A percentile compares a stretch with the other conserved stretches of the same genome.
phyloP scores from a whole-genome alignment of 2,113 vertebrate species.

The Xyliphius kryptos region DNA sequence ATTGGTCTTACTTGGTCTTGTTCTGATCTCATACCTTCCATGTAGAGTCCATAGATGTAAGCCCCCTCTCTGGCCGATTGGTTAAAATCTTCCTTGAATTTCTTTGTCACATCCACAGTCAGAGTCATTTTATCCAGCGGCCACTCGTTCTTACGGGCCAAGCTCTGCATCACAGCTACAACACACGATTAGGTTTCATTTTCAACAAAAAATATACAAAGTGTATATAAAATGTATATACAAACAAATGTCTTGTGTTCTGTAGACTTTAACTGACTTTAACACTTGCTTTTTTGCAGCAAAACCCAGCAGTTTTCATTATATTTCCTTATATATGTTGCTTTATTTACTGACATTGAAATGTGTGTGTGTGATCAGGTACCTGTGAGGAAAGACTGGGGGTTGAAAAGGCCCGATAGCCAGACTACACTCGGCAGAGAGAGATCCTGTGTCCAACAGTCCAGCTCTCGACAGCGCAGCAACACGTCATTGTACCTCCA shows the following conservation, averaged over 20 bases:
- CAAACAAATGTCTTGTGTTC: too few species aligned
- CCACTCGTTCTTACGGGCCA: slow-evolving; percentile 75
- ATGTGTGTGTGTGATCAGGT: too few species aligned
- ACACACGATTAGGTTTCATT: too few species aligned
- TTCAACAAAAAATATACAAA: too few species aligned
- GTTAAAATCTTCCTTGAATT: slow-evolving; percentile 73
- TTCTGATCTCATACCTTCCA: slow-evolving; percentile 65
- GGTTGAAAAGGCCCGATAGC: slow-evolving; percentile 89
- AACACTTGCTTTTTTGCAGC: too few species aligned
- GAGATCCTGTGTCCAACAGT: slow-evolving; percentile 75
- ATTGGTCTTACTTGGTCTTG: too few species aligned
- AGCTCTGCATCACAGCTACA: slow-evolving; percentile 65
- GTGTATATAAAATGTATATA: too few species aligned
- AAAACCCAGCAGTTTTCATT: too few species aligned
- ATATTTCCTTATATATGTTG: neutral
- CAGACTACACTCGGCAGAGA: slow-evolving; percentile 81
- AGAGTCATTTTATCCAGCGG: slow-evolving; percentile 70
- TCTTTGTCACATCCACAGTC: slow-evolving; percentile 64
- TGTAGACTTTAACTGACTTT: too few species aligned
- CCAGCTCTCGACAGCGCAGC: slow-evolving; percentile 72
- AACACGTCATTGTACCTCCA: slow-evolving; percentile 69
- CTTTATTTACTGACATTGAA: slow-evolving; percentile 7
- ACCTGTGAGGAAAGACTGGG: slow-evolving; percentile 96
- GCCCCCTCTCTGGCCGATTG: slow-evolving; percentile 65
- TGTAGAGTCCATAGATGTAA: slow-evolving; percentile 60